Evolutionary conservation across 2,888 invertebrate species (phyloP).

Genomic region (Punctoribates punctum): DNA sequence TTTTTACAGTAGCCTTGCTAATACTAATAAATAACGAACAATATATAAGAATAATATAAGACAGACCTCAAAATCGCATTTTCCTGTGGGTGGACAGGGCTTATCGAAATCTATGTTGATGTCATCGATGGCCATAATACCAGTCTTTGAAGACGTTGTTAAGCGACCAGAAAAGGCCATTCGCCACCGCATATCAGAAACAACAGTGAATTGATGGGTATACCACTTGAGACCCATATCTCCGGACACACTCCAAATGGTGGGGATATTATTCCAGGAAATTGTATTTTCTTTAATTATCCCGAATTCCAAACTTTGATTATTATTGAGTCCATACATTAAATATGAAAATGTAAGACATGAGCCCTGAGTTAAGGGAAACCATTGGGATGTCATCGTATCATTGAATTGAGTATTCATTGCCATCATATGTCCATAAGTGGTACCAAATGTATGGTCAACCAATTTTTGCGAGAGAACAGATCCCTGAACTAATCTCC

Average conservation of each 20-base stretch:
- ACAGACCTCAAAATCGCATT: constrained; percentile 32
- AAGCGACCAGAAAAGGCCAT: background rate
- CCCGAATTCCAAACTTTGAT: constrained; percentile 23
- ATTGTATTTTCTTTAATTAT: constrained; percentile 30
- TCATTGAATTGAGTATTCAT: background rate
- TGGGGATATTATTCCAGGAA: constrained; percentile 27
- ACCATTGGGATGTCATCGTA: background rate
- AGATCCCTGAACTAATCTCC: background rate
- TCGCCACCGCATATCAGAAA: constrained; percentile 42
- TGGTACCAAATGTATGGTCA: constrained; percentile 1
- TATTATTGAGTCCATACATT: background rate
- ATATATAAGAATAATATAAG: too few species aligned
- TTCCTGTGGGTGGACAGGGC: background rate
- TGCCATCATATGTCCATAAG: background rate
- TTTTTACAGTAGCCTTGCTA: too few species aligned
- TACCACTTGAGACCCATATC: constrained; percentile 44
- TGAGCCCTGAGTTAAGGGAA: constrained; percentile 12
- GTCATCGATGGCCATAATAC: constrained; percentile 7
- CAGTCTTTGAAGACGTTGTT: background rate
- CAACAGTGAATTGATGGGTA: constrained; percentile 41
- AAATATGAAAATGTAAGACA: constrained; percentile 46
- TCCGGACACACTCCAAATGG: constrained; percentile 43
- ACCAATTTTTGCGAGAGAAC: too few species aligned
- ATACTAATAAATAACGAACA: too few species aligned
- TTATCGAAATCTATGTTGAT: background rate